Base-by-base conservation (phyloP, 2,888 invertebrate genomes). In the Polia nebulosa region DNA sequence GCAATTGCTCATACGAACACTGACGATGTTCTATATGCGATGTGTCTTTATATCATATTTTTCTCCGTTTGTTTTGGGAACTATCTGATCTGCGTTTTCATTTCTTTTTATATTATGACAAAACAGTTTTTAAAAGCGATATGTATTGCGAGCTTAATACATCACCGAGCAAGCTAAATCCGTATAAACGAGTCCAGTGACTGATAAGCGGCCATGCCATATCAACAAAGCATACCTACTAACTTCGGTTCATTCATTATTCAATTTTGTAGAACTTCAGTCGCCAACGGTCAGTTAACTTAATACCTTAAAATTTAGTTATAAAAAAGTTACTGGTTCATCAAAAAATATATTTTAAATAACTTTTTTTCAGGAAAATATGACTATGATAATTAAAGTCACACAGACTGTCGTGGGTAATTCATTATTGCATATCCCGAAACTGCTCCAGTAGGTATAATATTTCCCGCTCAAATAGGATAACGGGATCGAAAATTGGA, bases 131-230 rank as follows among this genome's bases (percentile, higher is more conserved):
- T n/a, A n/a, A n/a, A n/a, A n/a, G n/a, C n/a, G n/a, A n/a, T 25
- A 34, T 32, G n/a, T 27, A n/a, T 32, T 49, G 66, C 13, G 20
- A 52, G 22, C 13, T 39, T 39, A 39, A 17, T 39, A 39, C 44
- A 63, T 51, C 52, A 58, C 71, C 55, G 39, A 49, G 44, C 41
- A 27, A 63, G 69, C 47, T 71, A 75, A 78, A 82, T 80, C 72
- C 63, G 70, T 78, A 69, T 66, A 52, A 62, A 77, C 65, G 88
- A 89, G 94, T 92, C 91, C 93, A 91, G 74, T 93, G 93, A 90
- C 93, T 85, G 94, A 94, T 94, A 93, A 93, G 63, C 47, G 27
- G 60, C 15, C 29, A 32, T 45, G 41, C 20, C 49, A 45, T 73
- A 76, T 60, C 61, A 70, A 70, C 57, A 71, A 75, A 78, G 41